Percentiles rank a stretch among this genome's conserved stretches.
Conservation (phyloP, 1,140 invertebrate genomes). For the Heliconius hewitsoni region DNA sequence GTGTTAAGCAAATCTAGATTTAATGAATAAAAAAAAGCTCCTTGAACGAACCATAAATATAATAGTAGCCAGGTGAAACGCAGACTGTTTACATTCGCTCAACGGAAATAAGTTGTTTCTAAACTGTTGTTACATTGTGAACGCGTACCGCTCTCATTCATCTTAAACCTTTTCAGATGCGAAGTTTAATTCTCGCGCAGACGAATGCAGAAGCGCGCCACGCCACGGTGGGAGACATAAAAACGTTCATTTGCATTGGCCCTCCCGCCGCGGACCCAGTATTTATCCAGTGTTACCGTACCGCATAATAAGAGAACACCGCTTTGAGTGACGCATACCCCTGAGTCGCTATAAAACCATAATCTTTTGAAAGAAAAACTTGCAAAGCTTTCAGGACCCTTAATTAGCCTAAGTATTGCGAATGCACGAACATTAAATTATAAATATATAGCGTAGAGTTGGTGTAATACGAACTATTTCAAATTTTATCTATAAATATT, state of each 20-base stretch:
- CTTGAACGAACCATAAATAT: slow-evolving; percentile 37
- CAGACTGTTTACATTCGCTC: slow-evolving; percentile 66
- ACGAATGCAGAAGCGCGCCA: slow-evolving; percentile 54
- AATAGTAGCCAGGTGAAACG: slow-evolving; percentile 49
- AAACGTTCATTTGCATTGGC: slow-evolving; percentile 72
- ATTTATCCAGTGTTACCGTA: slow-evolving; percentile 71
- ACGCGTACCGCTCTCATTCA: slow-evolving; percentile 68
- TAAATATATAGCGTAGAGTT: slow-evolving; percentile 12
- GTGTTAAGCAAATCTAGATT: not conserved
- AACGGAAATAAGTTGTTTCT: slow-evolving; percentile 73
- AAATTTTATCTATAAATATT: not conserved
- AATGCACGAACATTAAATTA: slow-evolving; percentile 35
- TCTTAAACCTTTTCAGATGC: slow-evolving; percentile 75
- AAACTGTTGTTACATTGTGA: slow-evolving; percentile 76
- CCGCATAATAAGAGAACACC: slow-evolving; percentile 67
- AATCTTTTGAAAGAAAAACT: slow-evolving; percentile 53
- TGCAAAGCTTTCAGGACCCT: slow-evolving; percentile 30
- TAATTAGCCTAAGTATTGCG: slow-evolving; percentile 56
- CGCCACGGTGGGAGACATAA: slow-evolving; percentile 55
- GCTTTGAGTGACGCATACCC: slow-evolving; percentile 57
- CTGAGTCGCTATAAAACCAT: slow-evolving; percentile 59
- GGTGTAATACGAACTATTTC: not conserved
- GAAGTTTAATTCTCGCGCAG: slow-evolving; percentile 68
- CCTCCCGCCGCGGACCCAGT: slow-evolving; percentile 54
- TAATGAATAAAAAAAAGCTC: slow-evolving; percentile 8